Conservation (phyloP, 2,113 vertebrate genomes). For the pig (Sus scrofa) region T2T-Sscrofa CM000827.6:73414001-73414500, state of each 20-base stretch:
- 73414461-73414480: conserved; percentile 45
- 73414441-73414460: conserved; percentile 30
- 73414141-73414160: conserved; percentile 65
- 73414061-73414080: conserved; percentile 51
- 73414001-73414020: not conserved
- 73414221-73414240: conserved; percentile 52
- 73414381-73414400: conserved; percentile 52
- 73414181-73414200: conserved; percentile 63
- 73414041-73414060: conserved; percentile 51
- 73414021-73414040: not conserved
- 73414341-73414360: conserved; percentile 2
- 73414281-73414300: conserved; percentile 45
- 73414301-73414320: not conserved
- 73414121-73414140: conserved; percentile 72
- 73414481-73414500: conserved; percentile 30
- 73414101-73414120: conserved; percentile 69
- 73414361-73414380: conserved; percentile 20
- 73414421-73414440: not conserved
- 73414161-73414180: conserved; percentile 65
- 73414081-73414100: not conserved
- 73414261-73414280: conserved; percentile 38
- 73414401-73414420: conserved; percentile 17
- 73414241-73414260: conserved; percentile 47
- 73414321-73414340: not conserved
- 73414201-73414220: conserved; percentile 6